These are phyloP conservation scores for Hycleus cichorii DNA, from an alignment of 1,140 invertebrate species.

Conservation along the genomic window DNA sequence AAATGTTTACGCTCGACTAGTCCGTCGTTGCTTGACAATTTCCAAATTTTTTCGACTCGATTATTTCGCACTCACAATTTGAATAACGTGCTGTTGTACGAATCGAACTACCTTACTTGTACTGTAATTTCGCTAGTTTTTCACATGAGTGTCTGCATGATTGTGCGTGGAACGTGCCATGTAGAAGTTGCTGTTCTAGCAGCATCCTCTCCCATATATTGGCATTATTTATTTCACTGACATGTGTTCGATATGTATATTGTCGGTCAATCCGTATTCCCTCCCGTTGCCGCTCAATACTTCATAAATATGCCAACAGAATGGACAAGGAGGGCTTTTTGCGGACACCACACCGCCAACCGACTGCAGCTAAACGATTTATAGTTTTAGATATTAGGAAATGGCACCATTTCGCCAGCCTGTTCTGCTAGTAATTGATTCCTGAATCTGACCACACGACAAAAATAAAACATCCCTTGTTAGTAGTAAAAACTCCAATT, in stretches of 20 bases:
- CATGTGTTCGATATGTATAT: constrained; percentile 41
- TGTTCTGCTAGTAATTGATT: constrained; percentile 32
- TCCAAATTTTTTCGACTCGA: too few species aligned
- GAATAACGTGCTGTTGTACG: too few species aligned
- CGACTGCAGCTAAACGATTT: constrained; percentile 34
- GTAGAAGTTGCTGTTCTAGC: constrained; percentile 26
- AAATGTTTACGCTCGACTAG: too few species aligned
- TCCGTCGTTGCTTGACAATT: too few species aligned
- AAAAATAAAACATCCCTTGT: neutral
- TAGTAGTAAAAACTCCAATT: neutral
- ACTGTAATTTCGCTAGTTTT: neutral
- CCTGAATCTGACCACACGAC: neutral
- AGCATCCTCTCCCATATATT: constrained; percentile 29
- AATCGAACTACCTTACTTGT: too few species aligned
- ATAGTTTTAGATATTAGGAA: constrained; percentile 35
- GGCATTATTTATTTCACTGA: constrained; percentile 39
- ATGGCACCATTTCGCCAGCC: constrained; percentile 19
- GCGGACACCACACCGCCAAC: constrained; percentile 6
- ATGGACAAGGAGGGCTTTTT: constrained; percentile 21
- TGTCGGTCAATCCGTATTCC: constrained; percentile 38
- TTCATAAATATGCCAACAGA: constrained; percentile 36
- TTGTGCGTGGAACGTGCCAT: constrained; percentile 29
- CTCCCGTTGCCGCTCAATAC: constrained; percentile 25
- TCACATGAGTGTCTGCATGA: neutral
- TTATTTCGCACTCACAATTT: too few species aligned